Base-by-base conservation (phyloP, 2,113 vertebrate species). In the Ornithorhynchus anatinus region DNA sequence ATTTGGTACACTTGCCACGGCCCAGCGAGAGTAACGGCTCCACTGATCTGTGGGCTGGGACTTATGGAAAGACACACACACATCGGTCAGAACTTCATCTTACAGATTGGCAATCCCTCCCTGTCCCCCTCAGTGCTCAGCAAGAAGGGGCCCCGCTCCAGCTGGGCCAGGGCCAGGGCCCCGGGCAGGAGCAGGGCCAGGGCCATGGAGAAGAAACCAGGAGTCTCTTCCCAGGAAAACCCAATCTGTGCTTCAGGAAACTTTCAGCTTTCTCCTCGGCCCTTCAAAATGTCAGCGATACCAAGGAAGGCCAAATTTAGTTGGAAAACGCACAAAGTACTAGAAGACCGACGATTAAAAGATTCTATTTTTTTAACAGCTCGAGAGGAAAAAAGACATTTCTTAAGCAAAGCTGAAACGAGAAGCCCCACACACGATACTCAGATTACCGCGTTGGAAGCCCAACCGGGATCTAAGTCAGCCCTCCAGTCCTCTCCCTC, bases 191-290 rank as follows among this genome's bases (percentile, higher is more conserved):
- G 63, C 8, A 52, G 63, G 61, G 53, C 44, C 70, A 71, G 38
- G 40, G n/a, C 51, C 48, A 56, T 40, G 53, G 61, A 76, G 64
- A 69, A 75, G 57, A 66, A 73, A 40, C 48, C n/a, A 51, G 17
- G 32, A 6, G 54, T 59, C 40, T 61, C 56, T 67, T 39, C n/a
- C n/a, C n/a, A n/a, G n/a, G n/a, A n/a, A n/a, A n/a, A n/a, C 54
- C 39, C 66, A 74, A 79, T 74, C 71, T 77, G 68, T 79, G 74
- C 68, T 69, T 82, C 54, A 79, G 61, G 75, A 79, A 81, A 81
- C 17, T 56, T 60, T 71, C 70, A 48, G 51, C 59, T 71, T 84
- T 83, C 65, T 80, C 59, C 32, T 67, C 59, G 57, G 70, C 74
- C 40, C 71, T 81, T 59, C 45, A 77, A 75, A 75, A 71, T 79